Base-by-base conservation (phyloP, 2,113 vertebrate genomes). In the Microtus ochrogaster region DNA sequence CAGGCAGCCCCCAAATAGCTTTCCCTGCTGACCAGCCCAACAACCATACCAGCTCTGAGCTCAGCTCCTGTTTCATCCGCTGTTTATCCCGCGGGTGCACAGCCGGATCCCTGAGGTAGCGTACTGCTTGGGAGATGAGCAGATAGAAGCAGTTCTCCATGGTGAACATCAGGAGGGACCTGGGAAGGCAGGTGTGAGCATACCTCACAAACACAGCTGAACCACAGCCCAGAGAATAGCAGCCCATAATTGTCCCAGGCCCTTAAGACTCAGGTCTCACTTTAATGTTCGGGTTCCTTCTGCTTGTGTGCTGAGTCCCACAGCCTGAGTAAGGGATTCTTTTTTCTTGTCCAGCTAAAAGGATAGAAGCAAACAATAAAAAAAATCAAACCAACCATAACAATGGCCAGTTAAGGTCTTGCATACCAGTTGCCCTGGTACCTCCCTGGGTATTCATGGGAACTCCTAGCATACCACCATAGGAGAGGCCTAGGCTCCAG, bases 121-220 rank as follows among this genome's bases (percentile, higher is more conserved):
- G 99, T 33, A 99, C 98, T 0, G 99, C 99, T 98, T 99, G 99
- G 47, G 99, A 99, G 98, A 99, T 99, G 96, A 99, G 98, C 98
- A 99, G 99, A 97, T 99, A 99, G 98, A 99, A 99, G 97, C 99
- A 99, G 98, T 99, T 99, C 89, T 99, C 99, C 99, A 99, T 99
- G 73, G 99, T 99, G 97, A 99, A 99, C 99, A 99, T 99, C 92
- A 99, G 98, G 94, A 99, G 97, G 3, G 99, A 99, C 99, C 99
- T 99, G 97, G 77, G 30, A 91, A 55, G 92, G 0, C 78, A 36
- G 0, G 3, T 21, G 79, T 90, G 91, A 88, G 70, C 8, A 74
- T n/a, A 7, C n/a, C 58, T 7, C 39, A 41, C 8, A 3, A 0
- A 44, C 61, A 39, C 3, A 21, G 49, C 78, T 8, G 26, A 72